Base-by-base conservation (phyloP, 1,140 invertebrate genomes). In the Drosophila sp. region DNA sequence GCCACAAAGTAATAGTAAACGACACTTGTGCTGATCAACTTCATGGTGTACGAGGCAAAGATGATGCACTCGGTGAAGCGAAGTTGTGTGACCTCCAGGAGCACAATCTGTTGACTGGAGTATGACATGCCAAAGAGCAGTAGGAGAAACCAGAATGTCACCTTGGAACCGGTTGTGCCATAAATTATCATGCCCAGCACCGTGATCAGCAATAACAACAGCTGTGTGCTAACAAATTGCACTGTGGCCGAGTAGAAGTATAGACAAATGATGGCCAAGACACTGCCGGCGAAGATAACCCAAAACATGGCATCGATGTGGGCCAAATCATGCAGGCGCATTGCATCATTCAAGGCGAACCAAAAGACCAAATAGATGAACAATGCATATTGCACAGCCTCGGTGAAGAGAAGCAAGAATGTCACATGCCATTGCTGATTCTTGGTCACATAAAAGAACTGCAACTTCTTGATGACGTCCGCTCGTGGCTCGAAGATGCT, bases 391-490 rank as follows among this genome's bases (percentile, higher is more conserved):
- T 91, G 90, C 0, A 91, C 58, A 6, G 90, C 78, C 40, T 91
- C 90, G n/a, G 72, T 71, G 25, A 91, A 91, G 5, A 91, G 69
- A 1, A 91, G 62, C 8, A 91, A 48, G 9, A 90, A 41, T 16
- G 76, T 89, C 9, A 91, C 63, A 25, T 90, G 78, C 90, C 90
- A 91, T 57, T 79, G 84, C 34, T 90, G 83, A 34, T 90, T 91
- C 53, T 89, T 90, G 29, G 87, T 91, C 51, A 91, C 87, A 51
- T 91, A 91, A 53, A 91, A 91, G 72, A 91, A 91, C 56, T 91
- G 71, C 51, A 89, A 74, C 0, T 79, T 74, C 56, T 90, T 90
- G 34, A 91, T 91, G 0, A 91, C 73, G 7, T 91, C 87, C 14
- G 63, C 36, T 0, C 90, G 70, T 2, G 65, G 27, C 63, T 91